Evolutionary conservation across 2,888 invertebrate species (phyloP).

Genomic region (Diabrotica balteata): DNA sequence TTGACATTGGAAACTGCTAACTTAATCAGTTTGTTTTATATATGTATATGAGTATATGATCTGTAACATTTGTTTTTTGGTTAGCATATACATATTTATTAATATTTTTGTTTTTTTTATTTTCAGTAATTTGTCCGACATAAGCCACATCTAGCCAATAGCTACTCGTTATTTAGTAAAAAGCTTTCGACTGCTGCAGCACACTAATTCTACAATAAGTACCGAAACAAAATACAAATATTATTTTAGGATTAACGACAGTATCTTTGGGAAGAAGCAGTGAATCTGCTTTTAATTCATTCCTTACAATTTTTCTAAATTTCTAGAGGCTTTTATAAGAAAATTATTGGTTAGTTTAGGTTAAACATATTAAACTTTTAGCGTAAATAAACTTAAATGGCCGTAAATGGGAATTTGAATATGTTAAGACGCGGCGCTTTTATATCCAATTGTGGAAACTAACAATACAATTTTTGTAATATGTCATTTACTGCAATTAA

Average conservation of each 20-base stretch:
- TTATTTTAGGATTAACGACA: constrained; percentile 17
- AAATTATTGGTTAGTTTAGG: neutral
- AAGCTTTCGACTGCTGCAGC: constrained; percentile 43
- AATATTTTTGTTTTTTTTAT: constrained; percentile 32
- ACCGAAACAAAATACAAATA: constrained; percentile 2
- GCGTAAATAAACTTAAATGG: neutral
- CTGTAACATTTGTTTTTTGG: no score
- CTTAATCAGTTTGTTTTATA: no score
- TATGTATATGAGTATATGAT: no score
- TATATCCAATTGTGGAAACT: no score
- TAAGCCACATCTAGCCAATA: constrained; percentile 56
- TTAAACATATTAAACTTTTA: neutral
- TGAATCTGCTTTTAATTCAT: constrained; percentile 5
- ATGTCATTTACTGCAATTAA: no score
- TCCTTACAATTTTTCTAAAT: neutral
- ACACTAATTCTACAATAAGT: constrained; percentile 32
- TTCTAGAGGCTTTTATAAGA: neutral
- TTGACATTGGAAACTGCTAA: no score
- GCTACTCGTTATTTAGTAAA: constrained; percentile 36
- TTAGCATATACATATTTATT: neutral
- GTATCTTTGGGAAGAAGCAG: constrained; percentile 22
- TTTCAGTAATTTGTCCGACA: constrained; percentile 80
- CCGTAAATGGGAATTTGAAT: neutral
- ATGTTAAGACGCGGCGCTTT: no score
- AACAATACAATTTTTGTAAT: no score